phyloP scores from a whole-genome alignment of 2,797 vertebrate genomes.

The Taenioides sp. region DNA sequence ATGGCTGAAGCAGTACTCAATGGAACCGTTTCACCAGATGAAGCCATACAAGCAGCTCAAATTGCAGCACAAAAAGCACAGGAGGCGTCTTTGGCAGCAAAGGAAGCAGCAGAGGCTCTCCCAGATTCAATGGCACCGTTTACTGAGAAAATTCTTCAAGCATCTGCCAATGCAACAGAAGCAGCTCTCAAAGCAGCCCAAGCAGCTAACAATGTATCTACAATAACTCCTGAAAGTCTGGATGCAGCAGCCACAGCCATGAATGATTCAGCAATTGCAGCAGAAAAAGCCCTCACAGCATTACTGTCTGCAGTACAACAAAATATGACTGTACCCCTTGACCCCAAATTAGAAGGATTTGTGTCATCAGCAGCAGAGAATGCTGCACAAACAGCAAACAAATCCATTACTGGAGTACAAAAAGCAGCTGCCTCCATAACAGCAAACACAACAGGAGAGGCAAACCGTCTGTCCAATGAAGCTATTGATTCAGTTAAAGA shows the following conservation, averaged over 20 bases:
- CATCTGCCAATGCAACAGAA: neutral
- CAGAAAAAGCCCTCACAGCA: neutral
- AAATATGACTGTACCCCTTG: neutral
- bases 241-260: neutral
- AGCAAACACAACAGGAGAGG: neutral
- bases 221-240: neutral
- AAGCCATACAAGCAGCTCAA: neutral
- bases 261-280: neutral
- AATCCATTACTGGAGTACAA: neutral
- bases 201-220: neutral
- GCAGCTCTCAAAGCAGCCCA: neutral
- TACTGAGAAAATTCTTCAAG: neutral
- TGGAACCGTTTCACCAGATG: neutral
- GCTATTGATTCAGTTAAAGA: neutral
- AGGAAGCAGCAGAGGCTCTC: conserved; percentile 16
- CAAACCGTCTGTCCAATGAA: neutral
- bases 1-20: neutral
- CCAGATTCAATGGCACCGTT: neutral
- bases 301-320: neutral
- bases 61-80: neutral
- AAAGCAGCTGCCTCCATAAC: neutral
- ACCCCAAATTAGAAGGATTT: neutral
- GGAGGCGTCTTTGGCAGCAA: conserved; percentile 5
- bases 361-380: neutral
- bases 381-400: neutral